Percentiles rank a stretch among this genome's conserved stretches.
phyloP scores from a whole-genome alignment of 2,113 vertebrate species.

The Rousettus leschenaultii region DNA sequence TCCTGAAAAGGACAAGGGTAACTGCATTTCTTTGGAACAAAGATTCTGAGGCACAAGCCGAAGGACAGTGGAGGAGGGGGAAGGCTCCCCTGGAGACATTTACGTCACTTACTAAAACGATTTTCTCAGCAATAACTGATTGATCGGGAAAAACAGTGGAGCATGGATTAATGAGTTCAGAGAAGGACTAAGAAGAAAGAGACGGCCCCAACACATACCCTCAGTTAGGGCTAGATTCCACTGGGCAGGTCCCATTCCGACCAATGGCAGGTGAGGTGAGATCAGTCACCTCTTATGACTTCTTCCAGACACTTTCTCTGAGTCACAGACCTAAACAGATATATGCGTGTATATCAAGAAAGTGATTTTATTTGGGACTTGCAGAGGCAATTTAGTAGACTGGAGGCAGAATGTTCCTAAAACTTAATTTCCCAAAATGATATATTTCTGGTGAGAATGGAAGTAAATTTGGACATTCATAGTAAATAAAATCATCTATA shows the following conservation, averaged over 20 bases:
- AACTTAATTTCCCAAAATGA: background rate
- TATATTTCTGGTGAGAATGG: background rate
- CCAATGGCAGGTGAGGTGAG: background rate
- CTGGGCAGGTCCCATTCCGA: background rate
- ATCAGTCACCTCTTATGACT: background rate
- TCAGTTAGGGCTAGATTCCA: background rate
- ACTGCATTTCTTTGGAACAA: background rate
- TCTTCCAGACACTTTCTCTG: background rate
- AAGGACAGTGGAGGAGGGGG: background rate
- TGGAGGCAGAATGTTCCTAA: background rate
- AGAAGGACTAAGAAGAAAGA: background rate
- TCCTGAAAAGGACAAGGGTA: too few species aligned
- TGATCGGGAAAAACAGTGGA: background rate
- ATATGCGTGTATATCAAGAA: background rate
- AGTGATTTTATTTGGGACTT: background rate
- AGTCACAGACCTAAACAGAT: background rate
- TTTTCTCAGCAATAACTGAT: background rate
- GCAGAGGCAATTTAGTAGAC: background rate
- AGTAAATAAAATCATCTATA: background rate
- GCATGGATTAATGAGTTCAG: background rate
- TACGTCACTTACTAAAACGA: background rate
- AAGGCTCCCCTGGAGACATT: rapidly evolving
- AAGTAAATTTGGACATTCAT: background rate
- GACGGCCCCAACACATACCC: background rate
- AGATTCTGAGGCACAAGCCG: background rate